These are phyloP conservation scores for Coracias cyanogaster DNA, from an alignment of 2,797 vertebrate genomes.

Conservation along the genomic window DNA sequence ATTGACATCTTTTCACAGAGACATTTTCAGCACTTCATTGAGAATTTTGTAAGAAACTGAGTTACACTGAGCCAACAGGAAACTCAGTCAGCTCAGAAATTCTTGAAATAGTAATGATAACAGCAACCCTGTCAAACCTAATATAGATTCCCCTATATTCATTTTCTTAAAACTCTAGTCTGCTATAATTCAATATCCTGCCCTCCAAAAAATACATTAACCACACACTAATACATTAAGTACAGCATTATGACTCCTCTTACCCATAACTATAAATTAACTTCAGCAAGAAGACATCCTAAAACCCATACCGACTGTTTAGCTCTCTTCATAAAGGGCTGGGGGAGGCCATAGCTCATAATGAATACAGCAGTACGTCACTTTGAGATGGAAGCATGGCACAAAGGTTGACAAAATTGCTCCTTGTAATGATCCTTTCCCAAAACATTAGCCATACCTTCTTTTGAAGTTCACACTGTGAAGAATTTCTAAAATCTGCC, in stretches of 20 bases:
- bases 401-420: neutral
- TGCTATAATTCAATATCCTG: neutral
- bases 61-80: neutral
- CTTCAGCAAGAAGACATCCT: neutral
- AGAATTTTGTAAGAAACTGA: neutral
- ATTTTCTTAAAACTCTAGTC: neutral
- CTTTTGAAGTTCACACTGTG: neutral
- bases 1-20: neutral
- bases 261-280: neutral
- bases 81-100: neutral
- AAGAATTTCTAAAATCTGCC: neutral
- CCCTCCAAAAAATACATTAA: neutral
- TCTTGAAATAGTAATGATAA: neutral
- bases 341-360: neutral
- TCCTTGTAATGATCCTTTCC: neutral
- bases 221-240: neutral
- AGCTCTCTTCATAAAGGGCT: neutral
- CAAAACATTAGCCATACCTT: neutral
- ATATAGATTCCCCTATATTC: neutral
- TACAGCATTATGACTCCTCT: neutral
- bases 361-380: neutral
- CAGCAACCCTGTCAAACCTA: neutral
- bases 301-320: neutral
- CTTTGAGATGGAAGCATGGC: neutral
- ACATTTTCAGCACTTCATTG: neutral